Evolutionary conservation across 2,113 vertebrate species (phyloP).

Genomic region (Chionomys nivalis): DNA sequence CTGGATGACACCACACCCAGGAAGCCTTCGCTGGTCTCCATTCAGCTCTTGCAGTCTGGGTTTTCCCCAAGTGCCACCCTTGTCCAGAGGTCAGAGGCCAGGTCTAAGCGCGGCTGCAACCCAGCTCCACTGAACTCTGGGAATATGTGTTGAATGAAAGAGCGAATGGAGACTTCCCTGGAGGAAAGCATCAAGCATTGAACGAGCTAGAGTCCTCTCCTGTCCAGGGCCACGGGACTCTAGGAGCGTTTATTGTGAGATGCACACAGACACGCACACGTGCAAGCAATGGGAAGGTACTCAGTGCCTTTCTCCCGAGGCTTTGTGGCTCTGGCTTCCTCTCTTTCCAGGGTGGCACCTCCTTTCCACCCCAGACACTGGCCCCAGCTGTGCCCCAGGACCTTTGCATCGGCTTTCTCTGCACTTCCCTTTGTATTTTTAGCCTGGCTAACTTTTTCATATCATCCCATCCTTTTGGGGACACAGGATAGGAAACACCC

Average conservation of each 20-base stretch:
- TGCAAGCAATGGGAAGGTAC: no score
- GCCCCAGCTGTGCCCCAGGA: neutral
- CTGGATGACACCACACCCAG: neutral
- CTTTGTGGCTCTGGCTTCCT: neutral
- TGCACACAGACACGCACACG: no score
- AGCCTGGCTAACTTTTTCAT: neutral
- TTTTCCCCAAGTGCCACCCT: neutral
- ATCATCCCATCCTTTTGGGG: fast-evolving
- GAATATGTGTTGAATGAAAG: neutral
- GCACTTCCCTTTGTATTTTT: neutral
- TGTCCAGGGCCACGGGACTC: neutral
- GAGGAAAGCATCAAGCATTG: neutral
- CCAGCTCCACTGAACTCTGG: neutral
- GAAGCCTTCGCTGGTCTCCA: neutral
- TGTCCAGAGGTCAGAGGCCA: fast-evolving
- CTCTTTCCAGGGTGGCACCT: fast-evolving
- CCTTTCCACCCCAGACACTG: neutral
- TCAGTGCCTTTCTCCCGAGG: fast-evolving
- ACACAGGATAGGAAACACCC: neutral
- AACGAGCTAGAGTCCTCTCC: neutral
- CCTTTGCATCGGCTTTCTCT: neutral
- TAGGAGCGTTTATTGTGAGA: fast-evolving
- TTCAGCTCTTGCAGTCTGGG: neutral
- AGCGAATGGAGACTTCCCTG: neutral
- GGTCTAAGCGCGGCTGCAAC: neutral